Conservation (phyloP, 2,113 vertebrate species). For the Cathartes aura region DNA sequence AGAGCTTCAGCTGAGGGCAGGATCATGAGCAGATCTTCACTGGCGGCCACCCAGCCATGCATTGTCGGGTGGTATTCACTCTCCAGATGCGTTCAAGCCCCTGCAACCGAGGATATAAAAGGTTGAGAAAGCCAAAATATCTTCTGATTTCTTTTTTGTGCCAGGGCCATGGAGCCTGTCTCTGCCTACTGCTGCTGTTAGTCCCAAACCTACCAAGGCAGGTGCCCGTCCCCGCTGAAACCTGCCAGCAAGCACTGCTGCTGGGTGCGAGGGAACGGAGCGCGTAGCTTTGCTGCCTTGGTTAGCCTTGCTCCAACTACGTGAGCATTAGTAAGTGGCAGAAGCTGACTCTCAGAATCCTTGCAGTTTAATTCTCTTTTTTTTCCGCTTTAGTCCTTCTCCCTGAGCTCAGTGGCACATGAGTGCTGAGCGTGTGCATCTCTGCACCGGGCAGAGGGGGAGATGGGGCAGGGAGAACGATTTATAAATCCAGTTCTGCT, state of each 20-base stretch:
- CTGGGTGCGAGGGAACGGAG: neutral
- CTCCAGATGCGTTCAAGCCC: neutral
- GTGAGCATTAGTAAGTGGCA: neutral
- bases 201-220: neutral
- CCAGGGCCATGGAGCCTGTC: neutral
- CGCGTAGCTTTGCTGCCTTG: neutral
- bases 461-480: neutral
- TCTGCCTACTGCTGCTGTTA: neutral
- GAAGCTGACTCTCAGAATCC: neutral
- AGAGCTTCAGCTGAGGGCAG: neutral
- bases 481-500: slow-evolving; percentile 51
- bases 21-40: neutral
- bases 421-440: neutral
- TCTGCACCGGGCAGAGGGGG: neutral
- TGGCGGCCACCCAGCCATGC: neutral
- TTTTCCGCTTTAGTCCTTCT: neutral
- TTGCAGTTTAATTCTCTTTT: neutral
- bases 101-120: neutral
- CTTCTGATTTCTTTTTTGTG: neutral
- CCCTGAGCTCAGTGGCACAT: neutral
- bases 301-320: neutral
- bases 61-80: fast-evolving
- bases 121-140: neutral
- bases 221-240: neutral
- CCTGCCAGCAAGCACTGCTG: neutral